Evolutionary conservation across 2,888 invertebrate genomes (phyloP).

Genomic region (Synanthedon andrenaeformis): DNA sequence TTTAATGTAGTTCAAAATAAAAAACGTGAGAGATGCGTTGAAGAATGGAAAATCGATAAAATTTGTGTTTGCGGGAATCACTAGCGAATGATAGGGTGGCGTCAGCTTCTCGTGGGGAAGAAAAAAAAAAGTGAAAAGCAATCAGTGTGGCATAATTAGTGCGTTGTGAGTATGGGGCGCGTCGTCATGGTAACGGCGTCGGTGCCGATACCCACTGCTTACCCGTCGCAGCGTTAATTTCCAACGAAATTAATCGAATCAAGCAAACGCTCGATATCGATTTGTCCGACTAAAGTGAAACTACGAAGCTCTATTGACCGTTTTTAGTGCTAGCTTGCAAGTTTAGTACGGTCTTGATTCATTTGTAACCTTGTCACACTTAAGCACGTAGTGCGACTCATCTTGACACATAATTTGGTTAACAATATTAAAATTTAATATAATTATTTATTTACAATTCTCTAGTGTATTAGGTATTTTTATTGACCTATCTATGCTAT

Average conservation of each 20-base stretch:
- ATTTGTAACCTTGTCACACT: no score
- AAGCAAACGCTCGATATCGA: conserved; percentile 50
- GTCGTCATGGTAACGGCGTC: conserved; percentile 60
- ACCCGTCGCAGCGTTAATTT: conserved; percentile 62
- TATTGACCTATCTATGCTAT: no score
- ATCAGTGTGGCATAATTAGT: conserved; percentile 71
- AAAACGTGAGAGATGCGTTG: no score
- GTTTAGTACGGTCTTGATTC: background rate
- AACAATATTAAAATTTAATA: no score
- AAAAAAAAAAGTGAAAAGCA: conserved; percentile 67
- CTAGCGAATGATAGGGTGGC: conserved; percentile 56
- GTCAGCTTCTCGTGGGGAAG: conserved; percentile 62
- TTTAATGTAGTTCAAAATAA: no score
- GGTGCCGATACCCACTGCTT: conserved; percentile 58
- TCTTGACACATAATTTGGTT: no score
- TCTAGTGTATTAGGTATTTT: no score
- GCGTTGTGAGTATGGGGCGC: conserved; percentile 68
- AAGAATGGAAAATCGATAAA: conserved; percentile 1
- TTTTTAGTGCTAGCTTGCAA: background rate
- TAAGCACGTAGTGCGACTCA: no score
- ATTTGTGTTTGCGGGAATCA: conserved; percentile 18
- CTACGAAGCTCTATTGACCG: conserved; percentile 1
- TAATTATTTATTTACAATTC: no score
- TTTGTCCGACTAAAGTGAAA: conserved; percentile 38
- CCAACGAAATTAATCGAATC: conserved; percentile 65